Base-by-base conservation (phyloP, 2,888 invertebrate genomes). In the Argyra leucocephala region DNA sequence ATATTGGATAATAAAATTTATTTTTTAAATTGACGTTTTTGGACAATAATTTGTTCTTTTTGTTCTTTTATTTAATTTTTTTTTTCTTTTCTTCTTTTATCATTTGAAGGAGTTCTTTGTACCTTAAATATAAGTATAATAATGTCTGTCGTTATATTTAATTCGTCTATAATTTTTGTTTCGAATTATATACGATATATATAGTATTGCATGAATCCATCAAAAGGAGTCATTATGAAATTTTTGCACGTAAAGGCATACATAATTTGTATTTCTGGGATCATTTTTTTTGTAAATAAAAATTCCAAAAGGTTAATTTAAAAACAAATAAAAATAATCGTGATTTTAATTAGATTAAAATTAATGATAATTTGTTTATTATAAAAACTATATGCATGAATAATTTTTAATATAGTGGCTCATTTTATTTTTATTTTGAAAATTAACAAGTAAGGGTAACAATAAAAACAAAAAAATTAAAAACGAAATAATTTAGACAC, bases 291-390 rank as follows among this genome's bases (percentile, higher is more conserved):
- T 48, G 12, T 15, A 37, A 37, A 37, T 9, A 48, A 48, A 48
- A 48, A 48, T 48, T 18, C 48, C n/a, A 6, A 48, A 48, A 48
- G 48, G 48, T 48, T 48, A 48, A 48, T 48, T 48, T 48, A 48
- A 48, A 48, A 48, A 48, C 48, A 48, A 48, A 48, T 48, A 48
- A 48, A 48, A 48, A 48, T 48, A 48, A 48, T 48, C 48, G 48
- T 48, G 48, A 48, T 48, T 48, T 48, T 48, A 48, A 48, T 48
- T 48, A 48, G 48, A 48, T 48, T 48, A 48, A 48, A 48, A 48
- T 48, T 48, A 48, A 48, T 48, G 48, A 48, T 48, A 48, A 48
- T 15, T 18, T 48, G 48, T 48, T 48, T 48, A 48, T 15, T 48
- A 48, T 48, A 18, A 48, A 48, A 48, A 48, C 48, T 48, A 18